A percentile compares a stretch with the other conserved stretches of the same genome.
phyloP scores from a whole-genome alignment of 1,140 invertebrate genomes.

The Aethina tumida region DNA sequence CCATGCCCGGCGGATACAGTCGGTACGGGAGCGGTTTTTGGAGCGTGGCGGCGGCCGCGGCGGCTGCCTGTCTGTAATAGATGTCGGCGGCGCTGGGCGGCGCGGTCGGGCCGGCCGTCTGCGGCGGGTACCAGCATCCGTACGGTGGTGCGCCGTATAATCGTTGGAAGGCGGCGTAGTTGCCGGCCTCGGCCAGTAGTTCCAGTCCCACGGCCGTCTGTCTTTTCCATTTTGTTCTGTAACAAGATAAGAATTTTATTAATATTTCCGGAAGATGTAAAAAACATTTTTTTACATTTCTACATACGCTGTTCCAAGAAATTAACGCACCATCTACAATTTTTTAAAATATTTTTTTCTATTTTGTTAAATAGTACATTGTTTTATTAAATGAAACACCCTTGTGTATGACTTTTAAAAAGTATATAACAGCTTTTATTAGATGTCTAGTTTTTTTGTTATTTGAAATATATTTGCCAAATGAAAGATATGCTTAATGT shows the following conservation, averaged over 20 bases:
- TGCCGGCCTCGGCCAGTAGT: constrained; percentile 90
- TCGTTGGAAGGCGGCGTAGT: constrained; percentile 92
- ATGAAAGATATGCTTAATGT: too few relatives aligned
- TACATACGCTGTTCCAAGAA: too few relatives aligned
- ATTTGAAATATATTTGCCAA: too few relatives aligned
- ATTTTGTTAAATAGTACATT: too few relatives aligned
- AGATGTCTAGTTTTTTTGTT: too few relatives aligned
- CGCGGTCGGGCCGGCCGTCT: constrained; percentile 45
- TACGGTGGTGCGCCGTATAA: constrained; percentile 70
- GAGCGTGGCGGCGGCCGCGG: constrained; percentile 62
- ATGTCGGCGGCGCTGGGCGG: constrained; percentile 59
- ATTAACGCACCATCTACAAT: too few relatives aligned
- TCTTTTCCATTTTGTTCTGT: constrained; percentile 99
- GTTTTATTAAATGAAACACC: too few relatives aligned
- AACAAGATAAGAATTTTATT: constrained; percentile 29
- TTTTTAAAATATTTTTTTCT: too few relatives aligned
- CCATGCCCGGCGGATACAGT: constrained; percentile 53
- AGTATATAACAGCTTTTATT: too few relatives aligned
- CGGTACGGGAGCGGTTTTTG: constrained; percentile 84
- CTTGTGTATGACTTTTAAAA: too few relatives aligned
- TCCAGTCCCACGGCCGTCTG: constrained; percentile 96
- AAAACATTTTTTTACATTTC: too few relatives aligned
- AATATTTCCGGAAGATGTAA: constrained; percentile 1
- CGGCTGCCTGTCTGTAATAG: constrained; percentile 68
- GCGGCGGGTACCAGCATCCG: constrained; percentile 56